Percentiles rank a stretch among this genome's conserved stretches.
These are phyloP conservation scores for Monoplex corrugatus DNA, from an alignment of 2,888 invertebrate genomes.

Conservation along the genomic window DNA sequence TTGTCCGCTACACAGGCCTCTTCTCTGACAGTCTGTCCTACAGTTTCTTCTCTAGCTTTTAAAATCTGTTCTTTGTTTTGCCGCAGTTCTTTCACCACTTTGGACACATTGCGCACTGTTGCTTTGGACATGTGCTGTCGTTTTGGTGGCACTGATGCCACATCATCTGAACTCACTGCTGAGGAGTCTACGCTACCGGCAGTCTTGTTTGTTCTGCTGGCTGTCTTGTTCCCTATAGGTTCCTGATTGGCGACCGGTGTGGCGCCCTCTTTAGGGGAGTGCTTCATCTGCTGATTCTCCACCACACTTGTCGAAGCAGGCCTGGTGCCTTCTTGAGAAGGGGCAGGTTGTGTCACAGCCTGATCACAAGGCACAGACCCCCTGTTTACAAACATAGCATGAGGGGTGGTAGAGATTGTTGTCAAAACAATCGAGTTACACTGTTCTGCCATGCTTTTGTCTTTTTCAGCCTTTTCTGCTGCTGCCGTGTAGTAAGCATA, in stretches of 20 bases:
- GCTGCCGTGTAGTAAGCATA: constrained; percentile 71
- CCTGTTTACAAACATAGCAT: constrained; percentile 66
- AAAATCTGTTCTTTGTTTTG: constrained; percentile 40
- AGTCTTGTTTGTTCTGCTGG: background rate
- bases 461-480: constrained; percentile 65
- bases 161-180: background rate
- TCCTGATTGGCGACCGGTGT: background rate
- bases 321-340: background rate
- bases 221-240: background rate
- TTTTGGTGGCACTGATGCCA: background rate
- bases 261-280: background rate
- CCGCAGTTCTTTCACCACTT: constrained; percentile 37
- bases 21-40: background rate
- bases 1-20: background rate
- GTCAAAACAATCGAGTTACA: constrained; percentile 62
- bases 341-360: background rate
- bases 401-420: constrained; percentile 65
- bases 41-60: too few species aligned
- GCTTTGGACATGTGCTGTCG: background rate
- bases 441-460: constrained; percentile 60
- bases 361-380: background rate
- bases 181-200: background rate
- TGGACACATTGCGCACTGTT: background rate
- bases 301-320: constrained; percentile 32
- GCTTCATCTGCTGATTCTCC: constrained; percentile 40